Base-by-base conservation (phyloP, 2,888 invertebrate genomes). In the Drosophila suboccidentalis region DNA sequence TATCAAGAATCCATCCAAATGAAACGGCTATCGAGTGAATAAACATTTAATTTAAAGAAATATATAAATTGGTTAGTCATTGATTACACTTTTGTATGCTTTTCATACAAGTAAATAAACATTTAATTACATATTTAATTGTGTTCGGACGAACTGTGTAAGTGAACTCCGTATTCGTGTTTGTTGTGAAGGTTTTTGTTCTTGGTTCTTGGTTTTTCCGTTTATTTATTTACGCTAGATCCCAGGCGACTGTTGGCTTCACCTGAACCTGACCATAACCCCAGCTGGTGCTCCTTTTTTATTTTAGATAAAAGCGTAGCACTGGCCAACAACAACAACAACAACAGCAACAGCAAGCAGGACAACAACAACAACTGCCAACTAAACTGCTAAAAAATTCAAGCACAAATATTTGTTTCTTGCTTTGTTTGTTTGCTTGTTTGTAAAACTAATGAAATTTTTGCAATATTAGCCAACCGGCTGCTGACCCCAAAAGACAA, bases 301-400 rank as follows among this genome's bases (percentile, higher is more conserved):
- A 67, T 65, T 80, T 80, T 63, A 80, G 67, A 69, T 72, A 78
- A 76, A 78, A 78, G 62, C 57, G 64, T 62, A 71, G 71, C 49
- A 60, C 71, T 82, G 58, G 53, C 59, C 59, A 67, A 49, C 39
- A 54, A 54, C 60, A 39, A 59, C 65, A 58, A 57, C 43, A 63
- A 47, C 39, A 64, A 3, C 19, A 36, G 22, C n/a, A n/a, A 13
- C 17, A 55, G 53, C 41, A 71, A 63, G 32, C 29, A 36, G 22
- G 15, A 51, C 62, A 67, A 61, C 66, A 82, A 71, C 71, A 82
- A 71, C 71, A 65, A 65, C 72, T 70, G 71, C 63, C 60, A 49
- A 71, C 89, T 78, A 88, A 85, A 85, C 87, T 89, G 84, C 70
- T 89, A 84, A 85, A 85, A 88, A 89, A 89, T 85, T 74, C 84